phyloP scores from a whole-genome alignment of 2,797 vertebrate species.

The Channallabes apus region DNA sequence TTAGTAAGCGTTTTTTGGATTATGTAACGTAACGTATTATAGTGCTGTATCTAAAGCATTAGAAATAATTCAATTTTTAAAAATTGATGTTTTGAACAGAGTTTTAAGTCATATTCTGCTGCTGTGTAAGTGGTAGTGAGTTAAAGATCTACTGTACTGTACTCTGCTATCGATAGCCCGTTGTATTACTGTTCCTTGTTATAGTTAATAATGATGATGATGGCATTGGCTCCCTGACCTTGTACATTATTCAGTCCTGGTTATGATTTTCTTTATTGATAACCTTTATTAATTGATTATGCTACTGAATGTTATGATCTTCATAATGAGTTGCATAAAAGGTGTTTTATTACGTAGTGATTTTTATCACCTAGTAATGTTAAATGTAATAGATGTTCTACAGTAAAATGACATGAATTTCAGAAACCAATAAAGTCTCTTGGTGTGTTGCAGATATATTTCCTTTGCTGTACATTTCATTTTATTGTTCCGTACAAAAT shows the following conservation, averaged over 20 bases:
- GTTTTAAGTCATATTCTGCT: not conserved
- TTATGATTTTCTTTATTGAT: constrained; percentile 31
- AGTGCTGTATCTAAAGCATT: not conserved
- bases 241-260: constrained; percentile 19
- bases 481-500: not conserved
- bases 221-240: not conserved
- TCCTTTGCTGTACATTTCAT: not conserved
- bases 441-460: not conserved
- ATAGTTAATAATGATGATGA: not conserved
- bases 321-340: constrained; percentile 27
- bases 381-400: constrained; percentile 9
- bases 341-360: constrained; percentile 8
- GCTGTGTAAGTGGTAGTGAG: not conserved
- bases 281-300: constrained; percentile 23
- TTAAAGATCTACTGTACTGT: constrained; percentile 3
- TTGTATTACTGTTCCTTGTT: constrained; percentile 22
- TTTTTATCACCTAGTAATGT: constrained; percentile 18
- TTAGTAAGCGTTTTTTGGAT: not conserved
- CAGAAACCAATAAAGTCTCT: not conserved
- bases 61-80: not conserved
- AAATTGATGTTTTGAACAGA: not conserved
- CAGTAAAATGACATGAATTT: not conserved
- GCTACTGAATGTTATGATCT: not conserved
- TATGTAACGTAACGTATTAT: not conserved
- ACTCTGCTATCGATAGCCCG: not conserved